Base-by-base conservation (phyloP, 1,140 invertebrate genomes). In the Euborellia annulipes region DNA sequence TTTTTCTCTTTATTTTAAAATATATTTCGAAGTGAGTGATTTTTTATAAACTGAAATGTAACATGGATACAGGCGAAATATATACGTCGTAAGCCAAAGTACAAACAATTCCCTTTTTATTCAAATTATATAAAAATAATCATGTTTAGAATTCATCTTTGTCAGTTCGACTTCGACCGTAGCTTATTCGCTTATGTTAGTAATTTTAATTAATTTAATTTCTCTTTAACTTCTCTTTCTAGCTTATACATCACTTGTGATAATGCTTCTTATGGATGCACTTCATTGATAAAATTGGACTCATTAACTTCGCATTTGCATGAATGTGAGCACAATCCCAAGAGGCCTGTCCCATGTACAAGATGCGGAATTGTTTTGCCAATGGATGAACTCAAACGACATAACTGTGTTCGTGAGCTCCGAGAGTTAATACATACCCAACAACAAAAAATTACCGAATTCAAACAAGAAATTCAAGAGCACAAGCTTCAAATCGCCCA, bases 251-350 rank as follows among this genome's bases (percentile, higher is more conserved):
- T 94, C 50, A 76, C 72, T 55, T 96, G 91, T 70, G 88, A 94
- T 68, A 93, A 95, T 67, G 75, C 78, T 38, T 68, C 73, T 32
- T 79, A 89, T 66, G 92, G 92, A 20, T 96, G 92, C 63, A 76
- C 73, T 50, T 66, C 74, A 38, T 68, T 90, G 19, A 67, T 95
- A 13, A 94, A 94, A 65, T 66, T 96, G 45, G 91, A 95, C 59
- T 74, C 76, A 23, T 64, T 94, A 40, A 67, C 72, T 6, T 66
- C 77, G 19, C 92, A 96, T 67, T 63, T 93, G 49, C 79, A 83
- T 58, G 89, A 94, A 64, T 95, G 92, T 69, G 84, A 89, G 62
- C 84, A 79, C 57, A 96, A 95, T 66, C 92, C 92, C 3, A 94
- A 94, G 62, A 75, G 87, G 59, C 90, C 89, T 14, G 80, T 92